These are phyloP conservation scores for Semaprochilodus insignis DNA, from an alignment of 2,797 vertebrate genomes.

Conservation along the genomic window DNA sequence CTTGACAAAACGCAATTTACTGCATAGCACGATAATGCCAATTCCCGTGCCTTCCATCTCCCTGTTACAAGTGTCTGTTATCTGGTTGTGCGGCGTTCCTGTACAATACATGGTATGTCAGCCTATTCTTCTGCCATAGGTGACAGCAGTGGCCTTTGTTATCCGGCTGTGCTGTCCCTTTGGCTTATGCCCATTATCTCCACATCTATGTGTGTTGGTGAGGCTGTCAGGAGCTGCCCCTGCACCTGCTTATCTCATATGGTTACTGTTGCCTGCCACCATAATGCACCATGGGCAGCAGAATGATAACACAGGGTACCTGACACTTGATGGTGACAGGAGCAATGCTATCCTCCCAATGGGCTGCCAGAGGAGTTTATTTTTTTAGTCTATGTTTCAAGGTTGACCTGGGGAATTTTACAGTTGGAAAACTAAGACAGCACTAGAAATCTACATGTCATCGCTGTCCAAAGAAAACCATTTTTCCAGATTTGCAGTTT, in stretches of 20 bases:
- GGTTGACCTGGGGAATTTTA: too few species aligned
- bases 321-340: neutral
- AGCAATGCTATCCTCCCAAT: neutral
- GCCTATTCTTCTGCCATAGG: constrained; percentile 38
- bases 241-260: constrained; percentile 49
- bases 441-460: too few species aligned
- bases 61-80: constrained; percentile 29
- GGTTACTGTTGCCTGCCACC: neutral
- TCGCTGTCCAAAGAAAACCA: too few species aligned
- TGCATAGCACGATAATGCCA: constrained; percentile 46
- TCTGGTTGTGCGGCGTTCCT: constrained; percentile 20
- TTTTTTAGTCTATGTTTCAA: too few species aligned
- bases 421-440: too few species aligned
- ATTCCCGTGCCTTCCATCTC: constrained; percentile 32
- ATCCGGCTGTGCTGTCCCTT: constrained; percentile 46
- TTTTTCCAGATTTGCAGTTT: too few species aligned
- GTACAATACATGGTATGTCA: constrained; percentile 33
- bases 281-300: neutral
- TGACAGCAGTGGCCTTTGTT: constrained; percentile 42
- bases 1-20: constrained; percentile 47
- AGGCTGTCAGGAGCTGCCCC: constrained; percentile 34
- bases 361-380: neutral
- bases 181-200: constrained; percentile 52
- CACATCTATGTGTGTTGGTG: constrained; percentile 26
- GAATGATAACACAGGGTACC: neutral